phyloP scores from a whole-genome alignment of 2,888 invertebrate genomes.

The Pristionchus arcanus region DNA sequence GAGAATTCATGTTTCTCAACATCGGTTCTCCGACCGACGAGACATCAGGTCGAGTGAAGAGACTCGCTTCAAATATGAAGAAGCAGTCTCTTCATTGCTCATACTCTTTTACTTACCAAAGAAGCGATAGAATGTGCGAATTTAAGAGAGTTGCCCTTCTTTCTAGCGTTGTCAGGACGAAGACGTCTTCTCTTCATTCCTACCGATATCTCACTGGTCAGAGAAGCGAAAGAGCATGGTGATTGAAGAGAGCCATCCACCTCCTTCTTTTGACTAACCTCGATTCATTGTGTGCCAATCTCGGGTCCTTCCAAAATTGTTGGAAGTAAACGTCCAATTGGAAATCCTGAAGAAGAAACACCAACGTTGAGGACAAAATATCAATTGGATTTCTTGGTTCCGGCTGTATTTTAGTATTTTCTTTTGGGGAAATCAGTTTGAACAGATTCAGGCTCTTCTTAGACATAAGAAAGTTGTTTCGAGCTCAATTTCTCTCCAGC shows the following conservation, averaged over 20 bases:
- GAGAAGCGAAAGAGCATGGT: not conserved
- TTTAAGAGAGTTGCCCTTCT: no score
- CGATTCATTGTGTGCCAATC: slow-evolving; percentile 76
- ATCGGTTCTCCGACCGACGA: not conserved
- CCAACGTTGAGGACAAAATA: not conserved
- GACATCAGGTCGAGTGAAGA: not conserved
- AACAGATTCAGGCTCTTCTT: no score
- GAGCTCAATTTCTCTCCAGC: no score
- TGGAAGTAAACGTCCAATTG: slow-evolving; percentile 79
- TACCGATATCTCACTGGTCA: not conserved
- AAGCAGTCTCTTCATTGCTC: no score
- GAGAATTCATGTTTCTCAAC: no score
- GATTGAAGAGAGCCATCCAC: not conserved
- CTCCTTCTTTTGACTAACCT: slow-evolving; percentile 55
- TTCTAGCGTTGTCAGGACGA: no score
- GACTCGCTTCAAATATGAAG: no score
- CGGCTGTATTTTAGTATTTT: no score
- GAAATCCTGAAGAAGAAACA: slow-evolving; percentile 69
- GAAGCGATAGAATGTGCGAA: not conserved
- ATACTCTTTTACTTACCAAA: no score
- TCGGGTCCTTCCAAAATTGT: slow-evolving; percentile 76
- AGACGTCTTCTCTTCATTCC: not conserved
- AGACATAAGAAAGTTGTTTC: no score
- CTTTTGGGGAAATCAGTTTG: no score
- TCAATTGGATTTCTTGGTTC: not conserved